A percentile compares a stretch with the other conserved stretches of the same genome.
phyloP scores from a whole-genome alignment of 30 jellyfish, hydroid and myxozoan genomes.

The Aurelia aurita complex sp. Pacific region DNA sequence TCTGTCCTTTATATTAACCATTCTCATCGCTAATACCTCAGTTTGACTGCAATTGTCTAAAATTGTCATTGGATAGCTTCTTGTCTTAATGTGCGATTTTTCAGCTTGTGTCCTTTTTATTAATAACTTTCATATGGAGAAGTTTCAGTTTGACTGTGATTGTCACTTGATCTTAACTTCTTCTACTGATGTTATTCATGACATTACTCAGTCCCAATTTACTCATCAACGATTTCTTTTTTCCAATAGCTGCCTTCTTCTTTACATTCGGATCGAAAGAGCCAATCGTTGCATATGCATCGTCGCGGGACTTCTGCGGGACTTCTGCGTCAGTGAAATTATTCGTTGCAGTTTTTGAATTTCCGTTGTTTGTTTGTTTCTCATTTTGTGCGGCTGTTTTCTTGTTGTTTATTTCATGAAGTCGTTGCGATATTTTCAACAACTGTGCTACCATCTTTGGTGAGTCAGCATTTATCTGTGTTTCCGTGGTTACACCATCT shows the following conservation, averaged over 20 bases:
- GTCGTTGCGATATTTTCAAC: conserved; percentile 51
- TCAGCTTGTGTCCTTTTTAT: no score
- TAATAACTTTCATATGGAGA: no score
- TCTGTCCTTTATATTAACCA: no score
- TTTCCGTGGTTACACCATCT: conserved; percentile 43
- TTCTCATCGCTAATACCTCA: no score
- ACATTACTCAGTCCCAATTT: background rate
- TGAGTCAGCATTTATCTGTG: conserved; percentile 50
- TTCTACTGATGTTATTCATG: background rate
- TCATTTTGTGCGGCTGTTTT: conserved; percentile 20
- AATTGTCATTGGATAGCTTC: no score
- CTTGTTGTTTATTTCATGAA: conserved; percentile 41
- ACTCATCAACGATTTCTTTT: conserved; percentile 23
- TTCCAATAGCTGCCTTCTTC: conserved; percentile 78
- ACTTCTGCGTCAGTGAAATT: background rate
- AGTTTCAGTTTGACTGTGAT: background rate
- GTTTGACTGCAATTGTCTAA: no score
- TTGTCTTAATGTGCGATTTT: no score
- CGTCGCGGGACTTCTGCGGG: conserved; percentile 49
- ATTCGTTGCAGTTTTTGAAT: conserved; percentile 7
- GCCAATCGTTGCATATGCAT: conserved; percentile 79
- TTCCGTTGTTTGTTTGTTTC: conserved; percentile 35
- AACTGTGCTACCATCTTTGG: conserved; percentile 59
- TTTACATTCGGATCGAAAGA: conserved; percentile 85
- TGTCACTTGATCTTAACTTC: background rate